Conservation (phyloP, 2,888 invertebrate genomes). For the Leucoptera coffeella region DNA sequence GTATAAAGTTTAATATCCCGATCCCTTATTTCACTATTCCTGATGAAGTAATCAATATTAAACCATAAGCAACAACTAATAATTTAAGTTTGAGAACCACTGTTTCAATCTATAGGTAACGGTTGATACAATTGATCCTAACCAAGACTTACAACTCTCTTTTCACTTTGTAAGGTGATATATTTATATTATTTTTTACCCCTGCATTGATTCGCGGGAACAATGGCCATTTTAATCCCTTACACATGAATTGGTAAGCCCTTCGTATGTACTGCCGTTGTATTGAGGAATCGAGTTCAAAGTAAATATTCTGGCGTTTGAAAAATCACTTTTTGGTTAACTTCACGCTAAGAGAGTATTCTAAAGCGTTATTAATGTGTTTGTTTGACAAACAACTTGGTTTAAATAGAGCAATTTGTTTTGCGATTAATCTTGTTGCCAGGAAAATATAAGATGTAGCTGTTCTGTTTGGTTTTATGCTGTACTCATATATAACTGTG, state of each 20-base stretch:
- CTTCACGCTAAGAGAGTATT: constrained; percentile 16
- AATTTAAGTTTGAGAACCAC: constrained; percentile 13
- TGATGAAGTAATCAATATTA: too few species aligned
- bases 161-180: constrained; percentile 41
- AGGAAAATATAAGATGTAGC: too few species aligned
- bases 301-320: constrained; percentile 18
- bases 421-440: too few species aligned
- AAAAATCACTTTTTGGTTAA: constrained; percentile 41
- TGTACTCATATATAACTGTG: too few species aligned
- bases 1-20: too few species aligned
- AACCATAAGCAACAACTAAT: too few species aligned
- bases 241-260: constrained; percentile 11
- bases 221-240: constrained; percentile 25
- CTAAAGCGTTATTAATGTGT: constrained; percentile 18
- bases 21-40: too few species aligned
- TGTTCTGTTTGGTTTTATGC: too few species aligned
- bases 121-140: constrained; percentile 35
- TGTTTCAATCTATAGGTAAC: too few species aligned
- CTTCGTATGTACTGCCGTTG: constrained; percentile 7
- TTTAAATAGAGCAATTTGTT: constrained; percentile 1
- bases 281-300: constrained; percentile 11
- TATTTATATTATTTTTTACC: constrained; percentile 44
- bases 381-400: constrained; percentile 9
- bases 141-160: constrained; percentile 34
- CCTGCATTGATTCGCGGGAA: constrained; percentile 21